A percentile compares a stretch with the other conserved stretches of the same genome.
Evolutionary conservation across 2,888 invertebrate species (phyloP).

Genomic region (Drosophila suboccidentalis): DNA sequence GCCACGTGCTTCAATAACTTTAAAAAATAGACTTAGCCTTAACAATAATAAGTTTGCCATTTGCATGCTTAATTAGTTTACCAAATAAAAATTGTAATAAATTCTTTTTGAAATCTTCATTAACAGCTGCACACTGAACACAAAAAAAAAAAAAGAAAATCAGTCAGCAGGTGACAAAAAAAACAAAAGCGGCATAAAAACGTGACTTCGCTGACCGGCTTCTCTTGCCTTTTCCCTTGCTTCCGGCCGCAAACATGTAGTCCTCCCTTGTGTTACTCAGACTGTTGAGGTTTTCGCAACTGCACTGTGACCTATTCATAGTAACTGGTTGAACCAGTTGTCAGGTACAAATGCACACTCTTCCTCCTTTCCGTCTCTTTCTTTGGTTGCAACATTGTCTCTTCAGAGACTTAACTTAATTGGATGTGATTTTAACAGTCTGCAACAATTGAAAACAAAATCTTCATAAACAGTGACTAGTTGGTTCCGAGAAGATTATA

Average conservation of each 20-base stretch:
- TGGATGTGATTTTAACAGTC: background rate
- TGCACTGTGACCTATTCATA: constrained; percentile 19
- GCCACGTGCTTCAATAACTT: constrained; percentile 28
- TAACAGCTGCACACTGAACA: constrained; percentile 12
- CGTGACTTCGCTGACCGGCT: constrained; percentile 16
- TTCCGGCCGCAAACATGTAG: background rate
- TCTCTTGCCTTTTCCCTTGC: background rate
- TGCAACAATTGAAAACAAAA: background rate
- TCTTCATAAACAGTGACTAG: background rate
- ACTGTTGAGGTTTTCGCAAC: constrained; percentile 14
- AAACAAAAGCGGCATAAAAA: constrained; percentile 9
- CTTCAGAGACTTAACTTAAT: background rate
- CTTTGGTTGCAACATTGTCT: too few species aligned
- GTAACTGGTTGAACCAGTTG: constrained; percentile 10
- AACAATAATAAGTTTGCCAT: constrained; percentile 18
- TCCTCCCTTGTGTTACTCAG: background rate
- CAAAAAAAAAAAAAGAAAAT: constrained; percentile 5
- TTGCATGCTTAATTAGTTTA: constrained; percentile 27
- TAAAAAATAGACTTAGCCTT: background rate
- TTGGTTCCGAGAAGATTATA: background rate
- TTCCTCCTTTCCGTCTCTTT: background rate
- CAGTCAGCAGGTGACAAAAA: background rate
- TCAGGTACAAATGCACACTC: background rate
- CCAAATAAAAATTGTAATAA: constrained; percentile 8
- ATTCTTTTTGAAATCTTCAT: constrained; percentile 15